Conservation (phyloP, 2,797 vertebrate genomes). For the Sebastiscus tertius region DNA sequence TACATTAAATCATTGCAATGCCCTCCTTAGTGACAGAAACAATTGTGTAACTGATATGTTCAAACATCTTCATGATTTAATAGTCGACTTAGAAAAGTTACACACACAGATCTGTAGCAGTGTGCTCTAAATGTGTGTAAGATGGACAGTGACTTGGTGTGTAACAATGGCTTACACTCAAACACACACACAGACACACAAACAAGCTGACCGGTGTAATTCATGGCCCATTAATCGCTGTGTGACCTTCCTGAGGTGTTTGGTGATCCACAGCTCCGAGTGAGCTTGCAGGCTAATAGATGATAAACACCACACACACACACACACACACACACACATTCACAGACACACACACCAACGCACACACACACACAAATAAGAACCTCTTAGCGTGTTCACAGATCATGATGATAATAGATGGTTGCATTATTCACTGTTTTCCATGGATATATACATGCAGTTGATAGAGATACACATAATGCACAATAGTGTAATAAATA, state of each 20-base stretch:
- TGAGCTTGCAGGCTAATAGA: conserved; percentile 39
- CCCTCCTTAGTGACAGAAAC: not conserved
- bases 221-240: conserved; percentile 44
- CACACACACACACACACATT: not conserved
- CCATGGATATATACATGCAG: conserved; percentile 1
- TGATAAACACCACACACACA: not conserved
- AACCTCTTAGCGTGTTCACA: not conserved
- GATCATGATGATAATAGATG: conserved; percentile 6
- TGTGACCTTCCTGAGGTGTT: conserved; percentile 46
- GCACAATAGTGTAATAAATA: conserved; percentile 10
- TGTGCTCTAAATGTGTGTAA: not conserved
- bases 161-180: not conserved
- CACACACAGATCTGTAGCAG: not conserved
- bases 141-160: not conserved
- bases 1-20: not conserved
- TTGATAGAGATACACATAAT: not conserved
- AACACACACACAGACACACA: conserved; percentile 13
- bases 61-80: not conserved
- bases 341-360: not conserved
- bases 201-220: not conserved
- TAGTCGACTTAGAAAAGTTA: not conserved
- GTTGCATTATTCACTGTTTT: conserved; percentile 12
- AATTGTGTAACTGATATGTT: not conserved
- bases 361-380: not conserved
- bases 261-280: conserved; percentile 34